A percentile compares a stretch with the other conserved stretches of the same genome.
Evolutionary conservation across 2,113 vertebrate species (phyloP).

Genomic region (Mirounga angustirostris): DNA sequence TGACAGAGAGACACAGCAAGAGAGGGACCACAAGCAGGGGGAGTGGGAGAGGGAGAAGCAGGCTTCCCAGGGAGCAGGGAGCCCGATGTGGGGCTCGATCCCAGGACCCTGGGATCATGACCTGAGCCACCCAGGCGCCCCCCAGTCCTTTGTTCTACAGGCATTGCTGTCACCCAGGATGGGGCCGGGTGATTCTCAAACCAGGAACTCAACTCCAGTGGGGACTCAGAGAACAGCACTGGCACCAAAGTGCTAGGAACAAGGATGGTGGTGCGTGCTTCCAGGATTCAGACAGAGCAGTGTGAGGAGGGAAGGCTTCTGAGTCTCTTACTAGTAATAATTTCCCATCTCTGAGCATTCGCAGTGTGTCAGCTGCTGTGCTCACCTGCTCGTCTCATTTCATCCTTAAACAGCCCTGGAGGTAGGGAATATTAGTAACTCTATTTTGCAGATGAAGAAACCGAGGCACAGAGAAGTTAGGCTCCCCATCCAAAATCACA

Average conservation of each 20-base stretch:
- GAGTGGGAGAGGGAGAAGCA: no score
- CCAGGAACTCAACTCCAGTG: not conserved
- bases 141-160: not conserved
- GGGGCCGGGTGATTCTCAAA: not conserved
- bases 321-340: not conserved
- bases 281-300: not conserved
- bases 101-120: no score
- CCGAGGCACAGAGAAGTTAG: conserved; percentile 24
- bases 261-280: not conserved
- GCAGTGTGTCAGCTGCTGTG: not conserved
- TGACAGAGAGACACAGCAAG: no score
- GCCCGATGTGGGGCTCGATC: no score
- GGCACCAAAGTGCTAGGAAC: not conserved
- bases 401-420: not conserved
- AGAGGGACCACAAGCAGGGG: no score
- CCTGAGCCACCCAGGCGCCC: no score
- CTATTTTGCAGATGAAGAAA: conserved; percentile 34
- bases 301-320: not conserved
- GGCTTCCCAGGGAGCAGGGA: no score
- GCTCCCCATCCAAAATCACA: not conserved
- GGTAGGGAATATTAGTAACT: not conserved
- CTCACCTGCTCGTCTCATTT: not conserved
- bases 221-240: not conserved
- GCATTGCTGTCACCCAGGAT: not conserved
- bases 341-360: not conserved